Percentiles rank a stretch among this genome's conserved stretches.
phyloP scores from a whole-genome alignment of 2,797 vertebrate species.

The Threskiornis aethiopicus region DNA sequence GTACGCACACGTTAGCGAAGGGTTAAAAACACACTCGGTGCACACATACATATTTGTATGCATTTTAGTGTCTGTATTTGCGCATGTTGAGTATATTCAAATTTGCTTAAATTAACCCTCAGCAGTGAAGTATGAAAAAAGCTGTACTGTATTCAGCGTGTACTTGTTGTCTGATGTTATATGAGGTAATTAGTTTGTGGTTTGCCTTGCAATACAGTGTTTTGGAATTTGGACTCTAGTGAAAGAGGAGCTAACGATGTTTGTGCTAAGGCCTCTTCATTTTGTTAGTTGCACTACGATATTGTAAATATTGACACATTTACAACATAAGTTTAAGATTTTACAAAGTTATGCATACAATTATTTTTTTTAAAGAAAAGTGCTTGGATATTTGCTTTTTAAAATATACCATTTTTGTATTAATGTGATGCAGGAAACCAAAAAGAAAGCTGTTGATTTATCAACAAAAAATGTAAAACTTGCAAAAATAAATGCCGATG shows the following conservation, averaged over 20 bases:
- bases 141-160: conserved; percentile 24
- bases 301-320: conserved; percentile 65
- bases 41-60: not conserved
- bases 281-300: conserved; percentile 64
- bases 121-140: conserved; percentile 29
- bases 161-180: conserved; percentile 34
- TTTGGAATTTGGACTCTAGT: conserved; percentile 49
- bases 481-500: conserved; percentile 29
- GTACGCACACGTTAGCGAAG: not conserved
- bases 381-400: conserved; percentile 58
- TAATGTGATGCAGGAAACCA: conserved; percentile 61
- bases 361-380: conserved; percentile 58
- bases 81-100: not conserved
- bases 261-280: conserved; percentile 57
- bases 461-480: conserved; percentile 42
- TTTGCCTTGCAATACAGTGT: conserved; percentile 61
- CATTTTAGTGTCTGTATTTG: not conserved
- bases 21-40: not conserved
- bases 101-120: not conserved
- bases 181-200: conserved; percentile 49
- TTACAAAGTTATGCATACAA: conserved; percentile 45
- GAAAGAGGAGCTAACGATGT: conserved; percentile 57
- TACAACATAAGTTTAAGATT: conserved; percentile 45
- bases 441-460: conserved; percentile 48
- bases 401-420: conserved; percentile 56